Conservation (phyloP, 2,797 vertebrate species). For the Menidia menidia region DNA sequence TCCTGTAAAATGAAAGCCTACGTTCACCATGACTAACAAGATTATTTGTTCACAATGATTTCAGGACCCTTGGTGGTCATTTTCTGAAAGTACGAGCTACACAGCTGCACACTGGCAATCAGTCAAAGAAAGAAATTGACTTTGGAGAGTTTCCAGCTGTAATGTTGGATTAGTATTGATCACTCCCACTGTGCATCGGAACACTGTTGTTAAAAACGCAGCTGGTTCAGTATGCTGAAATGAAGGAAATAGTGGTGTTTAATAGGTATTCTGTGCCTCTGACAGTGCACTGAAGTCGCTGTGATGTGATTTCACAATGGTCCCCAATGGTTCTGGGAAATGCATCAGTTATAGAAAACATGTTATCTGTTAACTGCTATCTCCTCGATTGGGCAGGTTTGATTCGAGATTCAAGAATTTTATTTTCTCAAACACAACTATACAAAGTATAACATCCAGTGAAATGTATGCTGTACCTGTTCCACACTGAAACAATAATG, state of each 20-base stretch:
- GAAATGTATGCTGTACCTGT: no score
- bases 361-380: no score
- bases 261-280: slow-evolving; percentile 52
- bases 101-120: slow-evolving; percentile 51
- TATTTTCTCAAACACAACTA: no score
- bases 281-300: slow-evolving; percentile 37
- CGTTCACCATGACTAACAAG: slow-evolving; percentile 19
- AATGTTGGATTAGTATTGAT: slow-evolving; percentile 75
- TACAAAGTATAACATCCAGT: no score
- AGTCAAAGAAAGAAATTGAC: slow-evolving; percentile 72
- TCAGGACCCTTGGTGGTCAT: slow-evolving; percentile 38
- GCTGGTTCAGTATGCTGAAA: slow-evolving; percentile 48
- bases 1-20: slow-evolving; percentile 1
- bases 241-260: slow-evolving; percentile 24
- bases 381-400: no score
- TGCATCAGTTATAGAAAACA: not conserved
- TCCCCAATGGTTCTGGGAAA: slow-evolving; percentile 31
- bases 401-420: not conserved
- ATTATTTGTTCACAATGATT: slow-evolving; percentile 32
- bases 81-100: slow-evolving; percentile 27
- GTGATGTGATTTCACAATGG: slow-evolving; percentile 52
- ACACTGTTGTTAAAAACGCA: slow-evolving; percentile 53
- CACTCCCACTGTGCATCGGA: slow-evolving; percentile 58
- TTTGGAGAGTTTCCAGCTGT: slow-evolving; percentile 60
- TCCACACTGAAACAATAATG: no score